phyloP scores from a whole-genome alignment of 2,797 vertebrate genomes.

The Babyrousa celebensis region DNA sequence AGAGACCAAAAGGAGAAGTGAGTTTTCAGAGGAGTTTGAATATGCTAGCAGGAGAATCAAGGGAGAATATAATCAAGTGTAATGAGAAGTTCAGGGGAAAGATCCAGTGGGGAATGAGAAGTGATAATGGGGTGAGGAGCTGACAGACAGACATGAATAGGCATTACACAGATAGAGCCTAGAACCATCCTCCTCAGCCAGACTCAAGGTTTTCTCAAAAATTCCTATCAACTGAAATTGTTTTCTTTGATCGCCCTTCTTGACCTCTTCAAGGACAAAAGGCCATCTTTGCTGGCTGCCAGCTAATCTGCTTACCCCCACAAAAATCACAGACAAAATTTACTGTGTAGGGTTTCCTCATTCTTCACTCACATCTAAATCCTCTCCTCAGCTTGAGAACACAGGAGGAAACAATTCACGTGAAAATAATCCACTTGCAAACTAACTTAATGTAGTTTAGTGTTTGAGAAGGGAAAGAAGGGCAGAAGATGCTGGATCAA shows the following conservation, averaged over 20 bases:
- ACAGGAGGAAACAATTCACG: neutral
- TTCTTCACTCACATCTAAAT: neutral
- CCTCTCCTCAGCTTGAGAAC: constrained; percentile 38
- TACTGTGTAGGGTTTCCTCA: neutral
- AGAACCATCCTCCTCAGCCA: neutral
- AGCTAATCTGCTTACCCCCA: neutral
- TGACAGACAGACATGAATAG: too few relatives aligned
- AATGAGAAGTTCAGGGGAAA: neutral
- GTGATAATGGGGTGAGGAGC: neutral
- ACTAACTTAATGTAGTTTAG: neutral
- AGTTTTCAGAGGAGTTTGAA: neutral
- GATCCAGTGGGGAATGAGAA: neutral
- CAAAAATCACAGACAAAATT: neutral
- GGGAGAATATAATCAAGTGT: neutral
- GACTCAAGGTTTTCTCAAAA: neutral
- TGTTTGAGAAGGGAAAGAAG: constrained; percentile 13
- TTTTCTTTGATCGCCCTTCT: neutral
- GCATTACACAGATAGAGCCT: neutral
- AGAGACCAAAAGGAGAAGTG: neutral
- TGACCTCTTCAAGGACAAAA: constrained; percentile 22
- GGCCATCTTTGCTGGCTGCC: neutral
- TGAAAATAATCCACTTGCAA: constrained; percentile 5
- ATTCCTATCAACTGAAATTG: neutral
- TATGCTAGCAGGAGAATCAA: neutral
- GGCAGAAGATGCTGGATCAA: neutral